Evolutionary conservation across 2,888 invertebrate genomes (phyloP), one percentile per base, ranked within the genome.

Genomic region (Eumacrocentrus americanus): DNA sequence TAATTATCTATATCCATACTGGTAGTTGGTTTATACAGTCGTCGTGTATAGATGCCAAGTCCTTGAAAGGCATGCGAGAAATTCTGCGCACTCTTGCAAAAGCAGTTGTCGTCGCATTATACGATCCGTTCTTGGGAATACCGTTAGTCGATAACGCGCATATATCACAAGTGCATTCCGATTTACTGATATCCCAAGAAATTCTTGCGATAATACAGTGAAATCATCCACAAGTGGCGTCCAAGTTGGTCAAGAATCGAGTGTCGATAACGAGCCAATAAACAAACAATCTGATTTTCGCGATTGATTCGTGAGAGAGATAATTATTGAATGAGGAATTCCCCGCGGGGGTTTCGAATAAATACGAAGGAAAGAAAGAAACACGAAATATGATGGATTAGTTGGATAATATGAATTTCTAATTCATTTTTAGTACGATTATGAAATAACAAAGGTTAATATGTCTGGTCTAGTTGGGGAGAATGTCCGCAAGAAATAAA

Each of bases 31-130:
- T 20, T 42, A 42, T n/a, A 20, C n/a, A 42, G 7, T 20, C 14
- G 38, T 58, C 22, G 40, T 47, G 14, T 25, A 22, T 18, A 47
- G 42, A n/a, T 29, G 44, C 50, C 44, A 35, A 53, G 34, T 55
- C 60, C 58, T 58, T 38, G 55, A 60, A 55, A 57, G 58, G 47
- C 53, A 47, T 47, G 52, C 52, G n/a, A 58, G 54, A 48, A 58
- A 63, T 61, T 52, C 46, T 29, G 5, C 6, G 20, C 1, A 12
- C 46, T 25, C 12, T 25, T 12, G n/a, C 20, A n/a, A n/a, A n/a
- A n/a, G n/a, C n/a, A n/a, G n/a, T n/a, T n/a, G n/a, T n/a, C n/a
- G 42, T 42, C 20, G 9, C 6, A 11, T 42, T 42, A 18, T 3
- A 42, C 20, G 18, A 42, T 9, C 42, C 16, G 20, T 42, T 42